Evolutionary conservation across 2,113 vertebrate genomes (phyloP), one percentile per base, ranked within the genome.

Genomic region (Cyanoramphus novaezelandiae): DNA sequence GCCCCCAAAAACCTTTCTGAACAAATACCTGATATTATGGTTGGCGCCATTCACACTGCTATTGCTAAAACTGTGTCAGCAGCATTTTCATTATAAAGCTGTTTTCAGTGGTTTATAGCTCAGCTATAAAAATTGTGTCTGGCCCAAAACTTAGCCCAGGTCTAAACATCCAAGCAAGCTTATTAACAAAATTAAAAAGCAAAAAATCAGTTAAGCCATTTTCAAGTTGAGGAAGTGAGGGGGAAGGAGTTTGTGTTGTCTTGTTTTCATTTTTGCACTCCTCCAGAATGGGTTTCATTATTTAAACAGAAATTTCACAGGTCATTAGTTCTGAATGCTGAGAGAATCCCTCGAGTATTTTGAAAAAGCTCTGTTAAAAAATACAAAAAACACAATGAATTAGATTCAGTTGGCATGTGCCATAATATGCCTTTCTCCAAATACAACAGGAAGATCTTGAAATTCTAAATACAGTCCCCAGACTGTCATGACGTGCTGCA

Each of bases 1-100:
- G 97, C 97, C 97, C 97, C 96, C 95, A 95, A 96, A 97, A 95
- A 97, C 96, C 97, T 97, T 97, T 98, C 97, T 93, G 95, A 97
- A 92, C 96, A 96, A 95, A 97, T 96, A 97, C 94, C 96, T 98
- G 97, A 96, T 97, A 96, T 96, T 93, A 78, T 92, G 60, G 92
- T 72, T 49, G 95, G 83, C 85, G 23, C 74, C 75, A 72, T 64
- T 91, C 93, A 87, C 29, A 28, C 64, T 86, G 68, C 83, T 85
- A 39, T 35, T 87, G 46, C 53, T 69, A 65, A 86, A 90, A 78
- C 41, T 33, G 39, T 64, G 67, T 92, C 94, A 81, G 95, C 92
- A 59, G 94, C 81, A 23, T 94, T 95, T 95, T 88, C 62, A 24
- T 85, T 92, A 81, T 90, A 88, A 33, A 79, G 64, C 52, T 5